Conservation (phyloP, 2,797 vertebrate species). For the Artibeus lituratus region DNA sequence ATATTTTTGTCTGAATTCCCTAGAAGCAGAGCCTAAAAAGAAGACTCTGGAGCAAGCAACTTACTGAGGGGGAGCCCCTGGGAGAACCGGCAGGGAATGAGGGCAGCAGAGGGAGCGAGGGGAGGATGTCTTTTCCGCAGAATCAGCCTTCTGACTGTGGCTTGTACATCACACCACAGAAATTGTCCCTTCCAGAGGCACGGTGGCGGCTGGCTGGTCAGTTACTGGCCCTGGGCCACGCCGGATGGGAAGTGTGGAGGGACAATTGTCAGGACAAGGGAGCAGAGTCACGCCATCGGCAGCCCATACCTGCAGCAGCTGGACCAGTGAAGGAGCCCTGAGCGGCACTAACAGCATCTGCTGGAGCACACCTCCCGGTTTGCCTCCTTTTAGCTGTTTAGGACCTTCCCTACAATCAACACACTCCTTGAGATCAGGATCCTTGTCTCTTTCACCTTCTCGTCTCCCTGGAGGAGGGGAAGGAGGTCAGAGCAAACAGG, state of each 20-base stretch:
- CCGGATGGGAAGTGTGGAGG: no score
- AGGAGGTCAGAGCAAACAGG: neutral
- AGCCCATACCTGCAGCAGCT: neutral
- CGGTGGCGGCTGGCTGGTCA: no score
- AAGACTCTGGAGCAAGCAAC: neutral
- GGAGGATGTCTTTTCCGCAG: neutral
- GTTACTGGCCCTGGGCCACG: neutral
- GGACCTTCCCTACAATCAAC: neutral
- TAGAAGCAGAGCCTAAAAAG: neutral
- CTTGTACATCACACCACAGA: no score
- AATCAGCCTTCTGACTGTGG: neutral
- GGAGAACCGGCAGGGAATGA: neutral
- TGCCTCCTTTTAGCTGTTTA: neutral
- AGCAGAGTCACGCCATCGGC: no score
- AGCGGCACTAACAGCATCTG: rapidly evolving
- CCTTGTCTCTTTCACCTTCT: neutral
- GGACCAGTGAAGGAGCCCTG: neutral
- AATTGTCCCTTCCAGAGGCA: neutral
- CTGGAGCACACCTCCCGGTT: no score
- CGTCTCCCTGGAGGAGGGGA: neutral
- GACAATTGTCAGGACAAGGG: neutral
- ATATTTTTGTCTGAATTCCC: neutral
- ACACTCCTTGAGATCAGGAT: neutral
- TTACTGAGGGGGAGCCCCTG: rapidly evolving
- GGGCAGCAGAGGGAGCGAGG: neutral